These are phyloP conservation scores for Helogale parvula DNA, from an alignment of 2,113 vertebrate species.

Conservation along the genomic window DNA sequence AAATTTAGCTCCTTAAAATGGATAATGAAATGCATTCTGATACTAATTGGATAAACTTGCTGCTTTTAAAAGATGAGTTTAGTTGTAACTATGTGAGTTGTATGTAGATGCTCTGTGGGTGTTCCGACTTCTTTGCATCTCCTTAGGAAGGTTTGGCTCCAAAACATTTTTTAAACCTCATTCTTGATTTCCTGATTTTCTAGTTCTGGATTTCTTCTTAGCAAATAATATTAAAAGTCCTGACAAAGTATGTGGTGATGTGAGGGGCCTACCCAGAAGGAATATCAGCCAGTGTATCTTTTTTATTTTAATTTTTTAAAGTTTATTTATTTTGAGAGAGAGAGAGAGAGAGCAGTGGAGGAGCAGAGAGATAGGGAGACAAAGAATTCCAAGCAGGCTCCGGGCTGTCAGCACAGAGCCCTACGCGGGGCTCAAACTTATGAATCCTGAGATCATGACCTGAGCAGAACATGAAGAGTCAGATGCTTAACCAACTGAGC, in stretches of 20 bases:
- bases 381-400: too few relatives aligned
- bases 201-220: not conserved
- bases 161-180: not conserved
- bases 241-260: not conserved
- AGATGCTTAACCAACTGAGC: too few relatives aligned
- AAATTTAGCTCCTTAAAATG: too few relatives aligned
- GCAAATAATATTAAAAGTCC: not conserved
- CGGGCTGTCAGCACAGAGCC: too few relatives aligned
- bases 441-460: too few relatives aligned
- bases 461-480: too few relatives aligned
- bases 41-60: not conserved
- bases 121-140: not conserved
- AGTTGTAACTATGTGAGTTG: not conserved
- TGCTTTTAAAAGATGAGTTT: not conserved
- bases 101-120: not conserved
- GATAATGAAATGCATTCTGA: not conserved
- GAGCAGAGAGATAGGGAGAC: too few relatives aligned
- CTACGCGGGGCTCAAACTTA: too few relatives aligned
- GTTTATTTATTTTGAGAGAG: too few relatives aligned
- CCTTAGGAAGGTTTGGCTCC: not conserved
- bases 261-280: not conserved
- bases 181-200: not conserved
- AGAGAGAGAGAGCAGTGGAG: too few relatives aligned
- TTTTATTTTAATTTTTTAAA: too few relatives aligned
- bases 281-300: fast-evolving